Percentiles rank a stretch among this genome's conserved stretches.
Evolutionary conservation across 2,113 vertebrate species (phyloP).

Genomic region (Lathamus discolor): DNA sequence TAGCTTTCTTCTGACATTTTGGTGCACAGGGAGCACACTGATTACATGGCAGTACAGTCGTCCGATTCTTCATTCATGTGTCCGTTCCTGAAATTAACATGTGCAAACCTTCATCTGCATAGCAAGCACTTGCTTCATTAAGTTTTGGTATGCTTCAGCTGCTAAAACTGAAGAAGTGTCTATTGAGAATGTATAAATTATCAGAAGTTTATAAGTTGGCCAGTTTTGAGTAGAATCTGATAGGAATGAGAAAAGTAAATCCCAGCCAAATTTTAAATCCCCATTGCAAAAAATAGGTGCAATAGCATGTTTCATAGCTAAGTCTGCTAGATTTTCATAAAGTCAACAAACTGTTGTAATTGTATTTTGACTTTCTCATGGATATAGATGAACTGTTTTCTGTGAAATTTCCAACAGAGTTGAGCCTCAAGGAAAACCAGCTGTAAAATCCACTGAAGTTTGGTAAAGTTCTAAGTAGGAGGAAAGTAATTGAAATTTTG

Average conservation of each 20-base stretch:
- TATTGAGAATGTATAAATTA: background rate
- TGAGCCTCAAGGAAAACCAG: background rate
- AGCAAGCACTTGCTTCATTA: background rate
- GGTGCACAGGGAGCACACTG: background rate
- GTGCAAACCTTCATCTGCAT: background rate
- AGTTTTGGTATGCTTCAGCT: background rate
- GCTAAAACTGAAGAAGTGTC: background rate
- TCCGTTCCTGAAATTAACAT: background rate
- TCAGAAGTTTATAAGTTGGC: background rate
- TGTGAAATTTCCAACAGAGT: background rate
- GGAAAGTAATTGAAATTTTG: background rate
- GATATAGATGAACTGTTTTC: background rate
- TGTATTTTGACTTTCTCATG: background rate
- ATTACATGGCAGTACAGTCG: background rate
- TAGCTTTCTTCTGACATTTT: background rate
- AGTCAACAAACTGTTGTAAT: background rate
- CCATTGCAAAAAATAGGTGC: background rate
- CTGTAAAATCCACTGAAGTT: background rate
- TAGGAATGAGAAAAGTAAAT: background rate
- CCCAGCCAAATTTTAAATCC: background rate
- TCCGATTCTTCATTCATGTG: background rate
- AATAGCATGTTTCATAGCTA: background rate
- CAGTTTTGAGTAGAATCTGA: background rate
- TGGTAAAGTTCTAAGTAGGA: background rate
- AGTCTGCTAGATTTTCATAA: background rate